Conservation (phyloP, 2,888 invertebrate species). For the Caenorhabditis wallacei region DNA sequence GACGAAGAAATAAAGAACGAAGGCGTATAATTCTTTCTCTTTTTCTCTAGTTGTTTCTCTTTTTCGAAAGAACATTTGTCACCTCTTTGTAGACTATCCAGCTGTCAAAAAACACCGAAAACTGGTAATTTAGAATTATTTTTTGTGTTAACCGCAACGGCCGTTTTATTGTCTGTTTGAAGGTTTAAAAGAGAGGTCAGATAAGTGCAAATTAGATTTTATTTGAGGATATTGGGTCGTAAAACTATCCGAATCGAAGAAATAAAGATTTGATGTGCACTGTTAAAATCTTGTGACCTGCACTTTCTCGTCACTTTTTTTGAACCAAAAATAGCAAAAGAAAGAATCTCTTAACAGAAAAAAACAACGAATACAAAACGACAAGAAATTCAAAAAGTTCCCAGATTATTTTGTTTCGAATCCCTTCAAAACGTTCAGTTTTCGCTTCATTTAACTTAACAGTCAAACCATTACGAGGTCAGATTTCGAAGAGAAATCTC, state of each 20-base stretch:
- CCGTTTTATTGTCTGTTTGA: no score
- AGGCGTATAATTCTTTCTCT: conserved; percentile 5
- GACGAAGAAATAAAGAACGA: conserved; percentile 1
- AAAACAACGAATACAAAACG: conserved; percentile 8
- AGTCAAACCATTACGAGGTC: conserved; percentile 8
- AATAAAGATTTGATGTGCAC: no score
- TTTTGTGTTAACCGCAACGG: neutral
- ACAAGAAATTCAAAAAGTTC: conserved; percentile 5
- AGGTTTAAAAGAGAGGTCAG: neutral
- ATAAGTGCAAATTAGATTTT: neutral
- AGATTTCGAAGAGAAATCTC: neutral
- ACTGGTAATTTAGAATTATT: conserved; percentile 20
- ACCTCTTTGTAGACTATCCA: conserved; percentile 20
- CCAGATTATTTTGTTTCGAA: conserved; percentile 14
- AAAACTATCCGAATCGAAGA: no score
- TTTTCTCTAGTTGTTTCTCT: conserved; percentile 11
- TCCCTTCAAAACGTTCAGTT: conserved; percentile 16
- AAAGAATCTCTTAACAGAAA: no score
- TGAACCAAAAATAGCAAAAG: no score
- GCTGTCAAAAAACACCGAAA: conserved; percentile 29
- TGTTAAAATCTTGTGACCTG: no score
- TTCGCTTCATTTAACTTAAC: conserved; percentile 42
- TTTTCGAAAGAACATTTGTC: conserved; percentile 32
- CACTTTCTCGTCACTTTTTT: no score
- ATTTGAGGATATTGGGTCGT: no score